Conservation (phyloP, 1,140 invertebrate species). For the Scaptomyza graminum region DNA sequence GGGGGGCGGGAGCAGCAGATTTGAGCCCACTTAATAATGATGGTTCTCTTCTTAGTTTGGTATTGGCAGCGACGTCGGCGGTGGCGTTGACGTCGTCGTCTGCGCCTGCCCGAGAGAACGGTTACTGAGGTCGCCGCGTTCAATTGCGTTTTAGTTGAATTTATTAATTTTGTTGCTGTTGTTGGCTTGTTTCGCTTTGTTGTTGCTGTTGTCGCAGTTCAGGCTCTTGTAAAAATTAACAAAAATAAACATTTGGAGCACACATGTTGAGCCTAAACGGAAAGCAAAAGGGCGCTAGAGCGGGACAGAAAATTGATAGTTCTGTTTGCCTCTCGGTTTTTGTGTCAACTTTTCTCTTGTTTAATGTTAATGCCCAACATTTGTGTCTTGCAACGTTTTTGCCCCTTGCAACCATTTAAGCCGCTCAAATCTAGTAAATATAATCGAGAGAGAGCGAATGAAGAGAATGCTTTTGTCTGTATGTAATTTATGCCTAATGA, state of each 20-base stretch:
- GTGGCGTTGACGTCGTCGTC: constrained; percentile 9
- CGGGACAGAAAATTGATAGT: constrained; percentile 8
- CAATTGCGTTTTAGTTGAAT: constrained; percentile 66
- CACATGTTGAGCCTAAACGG: constrained; percentile 62
- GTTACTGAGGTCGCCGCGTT: constrained; percentile 49
- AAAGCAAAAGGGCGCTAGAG: constrained; percentile 13
- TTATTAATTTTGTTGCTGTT: constrained; percentile 43
- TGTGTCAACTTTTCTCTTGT: constrained; percentile 15
- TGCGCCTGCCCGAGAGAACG: constrained; percentile 13
- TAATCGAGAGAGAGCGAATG: constrained; percentile 35
- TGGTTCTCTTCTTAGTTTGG: constrained; percentile 30
- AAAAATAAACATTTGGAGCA: constrained; percentile 72
- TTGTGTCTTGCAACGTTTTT: constrained; percentile 56
- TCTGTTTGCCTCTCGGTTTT: background rate
- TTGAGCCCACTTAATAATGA: constrained; percentile 66
- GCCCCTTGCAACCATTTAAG: constrained; percentile 61
- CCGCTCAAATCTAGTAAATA: constrained; percentile 71
- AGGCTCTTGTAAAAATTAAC: constrained; percentile 55
- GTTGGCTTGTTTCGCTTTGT: constrained; percentile 33
- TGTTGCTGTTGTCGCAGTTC: constrained; percentile 48
- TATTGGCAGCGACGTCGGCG: constrained; percentile 17
- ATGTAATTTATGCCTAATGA: constrained; percentile 81
- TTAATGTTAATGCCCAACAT: constrained; percentile 50
- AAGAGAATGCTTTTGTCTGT: constrained; percentile 69
- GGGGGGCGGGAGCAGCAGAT: constrained; percentile 40